phyloP scores from a whole-genome alignment of 2,797 vertebrate species.

The Phalanger gymnotis region DNA sequence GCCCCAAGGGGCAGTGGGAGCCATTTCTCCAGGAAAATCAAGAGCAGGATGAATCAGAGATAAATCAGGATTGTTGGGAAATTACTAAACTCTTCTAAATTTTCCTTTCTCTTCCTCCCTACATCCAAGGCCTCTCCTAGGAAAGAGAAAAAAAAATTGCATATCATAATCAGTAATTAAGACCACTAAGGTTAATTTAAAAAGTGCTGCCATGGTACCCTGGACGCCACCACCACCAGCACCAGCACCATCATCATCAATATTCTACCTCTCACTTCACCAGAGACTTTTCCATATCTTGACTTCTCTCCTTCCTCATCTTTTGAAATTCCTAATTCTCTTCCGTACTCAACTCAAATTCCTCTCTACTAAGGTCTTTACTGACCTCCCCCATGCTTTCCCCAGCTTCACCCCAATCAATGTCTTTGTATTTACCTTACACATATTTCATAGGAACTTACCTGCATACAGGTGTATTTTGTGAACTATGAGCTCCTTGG shows the following conservation, averaged over 20 bases:
- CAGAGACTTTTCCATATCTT: neutral
- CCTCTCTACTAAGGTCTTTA: neutral
- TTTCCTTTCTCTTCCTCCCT: neutral
- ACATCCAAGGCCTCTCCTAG: neutral
- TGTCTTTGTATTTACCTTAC: neutral
- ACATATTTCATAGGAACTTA: neutral
- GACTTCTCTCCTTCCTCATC: neutral
- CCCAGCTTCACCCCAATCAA: neutral
- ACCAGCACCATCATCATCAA: neutral
- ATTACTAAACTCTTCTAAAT: conserved; percentile 52
- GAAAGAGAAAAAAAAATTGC: neutral
- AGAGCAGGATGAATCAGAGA: conserved; percentile 58
- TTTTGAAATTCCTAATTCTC: neutral
- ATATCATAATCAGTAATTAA: neutral
- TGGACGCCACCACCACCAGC: neutral
- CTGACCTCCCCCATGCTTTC: neutral
- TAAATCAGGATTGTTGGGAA: conserved; percentile 48
- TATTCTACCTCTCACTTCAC: neutral
- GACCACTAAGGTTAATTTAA: neutral
- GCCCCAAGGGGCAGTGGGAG: conserved; percentile 64
- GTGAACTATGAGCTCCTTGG: neutral
- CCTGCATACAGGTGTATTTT: neutral
- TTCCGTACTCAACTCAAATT: neutral
- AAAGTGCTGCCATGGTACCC: neutral
- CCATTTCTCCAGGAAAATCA: conserved; percentile 72